Conservation (phyloP, 2,888 invertebrate species). For the Hoplodrina ambigua region DNA sequence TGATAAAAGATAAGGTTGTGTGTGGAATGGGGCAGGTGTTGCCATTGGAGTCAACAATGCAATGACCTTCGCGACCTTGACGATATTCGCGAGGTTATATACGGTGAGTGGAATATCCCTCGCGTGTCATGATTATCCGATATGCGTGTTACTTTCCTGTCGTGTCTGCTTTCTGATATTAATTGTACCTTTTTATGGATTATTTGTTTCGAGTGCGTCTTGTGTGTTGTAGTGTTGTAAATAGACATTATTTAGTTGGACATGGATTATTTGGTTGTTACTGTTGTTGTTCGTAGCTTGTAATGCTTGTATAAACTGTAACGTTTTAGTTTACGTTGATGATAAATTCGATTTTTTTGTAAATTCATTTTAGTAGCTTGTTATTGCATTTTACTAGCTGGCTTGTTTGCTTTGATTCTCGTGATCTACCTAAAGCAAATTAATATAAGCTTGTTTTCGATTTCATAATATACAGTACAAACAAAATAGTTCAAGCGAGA, state of each 20-base stretch:
- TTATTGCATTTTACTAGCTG: too few relatives aligned
- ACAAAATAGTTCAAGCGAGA: constrained; percentile 31
- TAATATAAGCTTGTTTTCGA: constrained; percentile 5
- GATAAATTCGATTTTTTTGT: not conserved
- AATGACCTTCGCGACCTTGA: constrained; percentile 79
- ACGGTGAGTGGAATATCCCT: constrained; percentile 72
- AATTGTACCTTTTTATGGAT: constrained; percentile 35
- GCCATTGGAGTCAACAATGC: constrained; percentile 63
- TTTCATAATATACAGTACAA: constrained; percentile 22
- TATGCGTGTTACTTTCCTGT: constrained; percentile 49
- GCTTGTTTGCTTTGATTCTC: not conserved
- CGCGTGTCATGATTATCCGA: constrained; percentile 58
- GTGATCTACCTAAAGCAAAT: not conserved
- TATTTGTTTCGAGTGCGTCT: constrained; percentile 10
- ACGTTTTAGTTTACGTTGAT: not conserved
- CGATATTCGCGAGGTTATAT: constrained; percentile 66
- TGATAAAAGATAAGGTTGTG: constrained; percentile 44
- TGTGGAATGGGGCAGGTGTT: constrained; percentile 55
- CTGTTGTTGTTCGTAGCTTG: not conserved
- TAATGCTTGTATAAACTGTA: not conserved
- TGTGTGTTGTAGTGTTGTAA: not conserved
- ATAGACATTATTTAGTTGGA: not conserved
- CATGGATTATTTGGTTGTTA: not conserved
- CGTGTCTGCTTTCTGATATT: constrained; percentile 41
- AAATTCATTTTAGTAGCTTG: not conserved